A percentile compares a stretch with the other conserved stretches of the same genome.
phyloP scores from a whole-genome alignment of 2,888 invertebrate genomes.

The Notodromas monacha region DNA sequence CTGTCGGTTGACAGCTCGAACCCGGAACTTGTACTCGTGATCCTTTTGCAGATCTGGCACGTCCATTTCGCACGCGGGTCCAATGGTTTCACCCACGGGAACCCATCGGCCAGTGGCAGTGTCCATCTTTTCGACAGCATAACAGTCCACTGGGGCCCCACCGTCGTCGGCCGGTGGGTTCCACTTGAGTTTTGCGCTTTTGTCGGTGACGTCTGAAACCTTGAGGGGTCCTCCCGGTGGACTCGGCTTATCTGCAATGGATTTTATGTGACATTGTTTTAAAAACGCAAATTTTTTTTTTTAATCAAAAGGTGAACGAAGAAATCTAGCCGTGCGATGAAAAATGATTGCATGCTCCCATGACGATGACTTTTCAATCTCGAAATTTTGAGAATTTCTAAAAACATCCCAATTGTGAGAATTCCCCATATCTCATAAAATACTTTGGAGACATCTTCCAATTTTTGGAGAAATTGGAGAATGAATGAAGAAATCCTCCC shows the following conservation, averaged over 20 bases:
- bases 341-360: too few species aligned
- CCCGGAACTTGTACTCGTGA: slow-evolving; percentile 89
- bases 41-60: slow-evolving; percentile 63
- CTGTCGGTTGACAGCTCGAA: slow-evolving; percentile 80
- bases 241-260: slow-evolving; percentile 34
- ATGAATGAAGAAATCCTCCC: too few species aligned
- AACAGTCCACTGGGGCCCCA: slow-evolving; percentile 65
- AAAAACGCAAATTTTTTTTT: too few species aligned
- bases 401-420: too few species aligned
- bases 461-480: too few species aligned
- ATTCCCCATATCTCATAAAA: too few species aligned
- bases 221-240: slow-evolving; percentile 71
- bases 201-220: slow-evolving; percentile 55
- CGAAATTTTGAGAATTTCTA: too few species aligned
- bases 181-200: slow-evolving; percentile 66
- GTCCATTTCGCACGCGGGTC: slow-evolving; percentile 35
- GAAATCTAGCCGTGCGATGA: too few species aligned
- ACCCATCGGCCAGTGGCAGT: slow-evolving; percentile 65
- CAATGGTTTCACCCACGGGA: slow-evolving; percentile 63
- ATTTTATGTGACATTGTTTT: too few species aligned
- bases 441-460: too few species aligned
- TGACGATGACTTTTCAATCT: too few species aligned
- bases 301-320: too few species aligned
- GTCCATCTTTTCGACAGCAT: slow-evolving; percentile 80
- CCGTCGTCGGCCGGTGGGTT: slow-evolving; percentile 78